phyloP scores from a whole-genome alignment of 2,113 vertebrate genomes.

The Dipodomys merriami region DNA sequence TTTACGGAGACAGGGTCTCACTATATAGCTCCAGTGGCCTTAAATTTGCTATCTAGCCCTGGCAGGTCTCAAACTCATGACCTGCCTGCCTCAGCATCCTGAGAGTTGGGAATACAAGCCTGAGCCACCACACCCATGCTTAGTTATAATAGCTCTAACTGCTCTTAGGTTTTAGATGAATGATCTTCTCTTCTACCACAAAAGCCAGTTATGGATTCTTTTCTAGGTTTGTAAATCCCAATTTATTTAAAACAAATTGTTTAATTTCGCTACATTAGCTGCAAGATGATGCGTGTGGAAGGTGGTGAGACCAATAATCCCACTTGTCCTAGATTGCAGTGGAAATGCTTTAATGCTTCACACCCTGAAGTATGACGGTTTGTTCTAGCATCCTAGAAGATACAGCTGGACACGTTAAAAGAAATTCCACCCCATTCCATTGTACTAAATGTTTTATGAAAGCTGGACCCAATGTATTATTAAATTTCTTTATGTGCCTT shows the following conservation, averaged over 20 bases:
- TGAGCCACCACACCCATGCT: neutral
- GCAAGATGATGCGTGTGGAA: neutral
- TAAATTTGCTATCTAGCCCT: too few relatives aligned
- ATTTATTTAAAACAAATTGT: neutral
- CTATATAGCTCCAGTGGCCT: too few relatives aligned
- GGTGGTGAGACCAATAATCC: neutral
- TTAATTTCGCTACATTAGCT: neutral
- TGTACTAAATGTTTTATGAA: neutral
- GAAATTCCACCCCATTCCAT: neutral
- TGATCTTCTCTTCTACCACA: neutral
- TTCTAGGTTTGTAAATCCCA: neutral
- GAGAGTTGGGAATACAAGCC: too few relatives aligned
- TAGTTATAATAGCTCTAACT: neutral
- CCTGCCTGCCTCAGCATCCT: too few relatives aligned
- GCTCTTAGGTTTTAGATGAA: conserved; percentile 20
- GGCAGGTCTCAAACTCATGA: too few relatives aligned
- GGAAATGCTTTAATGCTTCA: neutral
- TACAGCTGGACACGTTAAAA: neutral
- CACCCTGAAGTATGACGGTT: neutral
- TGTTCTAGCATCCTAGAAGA: neutral
- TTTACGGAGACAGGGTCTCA: too few relatives aligned
- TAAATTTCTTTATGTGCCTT: neutral
- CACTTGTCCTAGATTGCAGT: neutral
- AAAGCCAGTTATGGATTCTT: neutral
- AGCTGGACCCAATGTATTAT: neutral